These are phyloP conservation scores for Drosophila atripex DNA, from an alignment of 2,888 invertebrate genomes.

Conservation along the genomic window DNA sequence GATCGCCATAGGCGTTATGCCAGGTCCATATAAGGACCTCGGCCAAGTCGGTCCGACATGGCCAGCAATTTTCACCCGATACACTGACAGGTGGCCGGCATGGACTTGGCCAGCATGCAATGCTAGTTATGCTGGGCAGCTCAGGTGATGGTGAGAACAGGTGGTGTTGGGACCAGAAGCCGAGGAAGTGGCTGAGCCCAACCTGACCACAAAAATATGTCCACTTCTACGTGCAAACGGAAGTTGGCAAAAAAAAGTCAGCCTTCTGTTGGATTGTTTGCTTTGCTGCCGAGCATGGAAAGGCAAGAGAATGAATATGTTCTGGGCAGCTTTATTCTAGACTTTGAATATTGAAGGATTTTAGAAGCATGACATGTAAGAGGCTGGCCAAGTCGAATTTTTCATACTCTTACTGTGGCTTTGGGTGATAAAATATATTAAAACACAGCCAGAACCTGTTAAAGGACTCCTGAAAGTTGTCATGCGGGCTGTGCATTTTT, in stretches of 20 bases:
- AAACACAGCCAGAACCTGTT: neutral
- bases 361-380: neutral
- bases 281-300: constrained; percentile 37
- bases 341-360: constrained; percentile 18
- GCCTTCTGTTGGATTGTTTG: constrained; percentile 47
- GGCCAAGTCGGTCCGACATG: constrained; percentile 55
- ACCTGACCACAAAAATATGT: constrained; percentile 62
- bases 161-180: constrained; percentile 17
- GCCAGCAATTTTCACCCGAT: constrained; percentile 73
- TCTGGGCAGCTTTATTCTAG: constrained; percentile 9
- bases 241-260: constrained; percentile 58
- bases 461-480: constrained; percentile 12
- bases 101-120: constrained; percentile 43
- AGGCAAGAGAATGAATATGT: constrained; percentile 20
- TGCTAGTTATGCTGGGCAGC: constrained; percentile 8
- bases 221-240: constrained; percentile 55
- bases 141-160: constrained; percentile 23
- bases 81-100: constrained; percentile 64
- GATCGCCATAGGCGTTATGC: constrained; percentile 68
- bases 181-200: constrained; percentile 17
- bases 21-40: constrained; percentile 71
- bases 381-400: neutral
- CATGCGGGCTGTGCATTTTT: constrained; percentile 48
- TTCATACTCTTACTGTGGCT: neutral
- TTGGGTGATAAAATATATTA: too few species aligned